These are phyloP conservation scores for Eupithecia abbreviata DNA, from an alignment of 2,888 invertebrate genomes.

Conservation along the genomic window DNA sequence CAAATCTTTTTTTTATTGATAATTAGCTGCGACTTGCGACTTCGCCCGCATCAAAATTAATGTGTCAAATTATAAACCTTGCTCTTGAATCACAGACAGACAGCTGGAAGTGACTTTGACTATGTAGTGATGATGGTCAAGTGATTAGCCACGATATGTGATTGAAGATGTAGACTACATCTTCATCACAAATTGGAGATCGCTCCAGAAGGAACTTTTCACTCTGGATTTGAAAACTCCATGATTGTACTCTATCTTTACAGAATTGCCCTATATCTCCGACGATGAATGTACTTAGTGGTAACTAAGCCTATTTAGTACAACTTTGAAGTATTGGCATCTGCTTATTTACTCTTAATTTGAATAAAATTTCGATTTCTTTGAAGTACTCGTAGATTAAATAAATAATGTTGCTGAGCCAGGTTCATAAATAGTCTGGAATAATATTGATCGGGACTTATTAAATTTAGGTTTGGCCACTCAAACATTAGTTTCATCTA, in stretches of 20 bases:
- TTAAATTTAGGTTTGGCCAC: neutral
- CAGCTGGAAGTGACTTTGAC: too few species aligned
- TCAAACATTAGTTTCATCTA: neutral
- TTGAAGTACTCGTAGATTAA: neutral
- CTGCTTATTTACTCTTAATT: neutral
- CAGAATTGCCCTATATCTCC: neutral
- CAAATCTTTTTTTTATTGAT: too few species aligned
- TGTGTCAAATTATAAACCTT: too few species aligned
- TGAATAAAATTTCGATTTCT: neutral
- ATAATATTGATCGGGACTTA: neutral
- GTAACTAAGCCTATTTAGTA: constrained; percentile 39
- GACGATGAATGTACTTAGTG: neutral
- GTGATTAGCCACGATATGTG: too few species aligned
- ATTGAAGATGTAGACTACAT: too few species aligned
- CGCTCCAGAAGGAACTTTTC: too few species aligned
- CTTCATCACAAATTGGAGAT: too few species aligned
- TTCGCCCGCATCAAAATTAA: too few species aligned
- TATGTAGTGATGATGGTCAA: too few species aligned
- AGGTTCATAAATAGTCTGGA: neutral
- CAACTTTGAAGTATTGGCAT: constrained; percentile 26
- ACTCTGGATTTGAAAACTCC: too few species aligned
- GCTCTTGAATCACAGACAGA: too few species aligned
- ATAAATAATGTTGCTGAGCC: neutral
- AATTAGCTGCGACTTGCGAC: too few species aligned
- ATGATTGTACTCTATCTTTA: neutral